Base-by-base conservation (phyloP, 2,113 vertebrate genomes). In the Rhabdornis inornatus region DNA sequence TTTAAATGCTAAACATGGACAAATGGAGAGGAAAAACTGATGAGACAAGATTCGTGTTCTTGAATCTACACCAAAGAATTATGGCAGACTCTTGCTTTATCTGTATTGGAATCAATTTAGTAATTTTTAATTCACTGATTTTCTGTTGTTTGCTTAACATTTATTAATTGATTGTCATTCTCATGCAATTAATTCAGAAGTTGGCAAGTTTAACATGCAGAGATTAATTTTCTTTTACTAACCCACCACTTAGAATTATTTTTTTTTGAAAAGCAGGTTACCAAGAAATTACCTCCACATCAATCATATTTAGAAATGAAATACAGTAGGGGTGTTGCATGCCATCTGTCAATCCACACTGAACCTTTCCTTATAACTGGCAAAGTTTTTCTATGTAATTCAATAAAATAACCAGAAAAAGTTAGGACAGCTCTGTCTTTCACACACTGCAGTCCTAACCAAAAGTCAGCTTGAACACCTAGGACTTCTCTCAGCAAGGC, bases 131-230 rank as follows among this genome's bases (percentile, higher is more conserved):
- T 97, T 97, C 97, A 97, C 95, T 52, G 83, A 97, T 96, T 97
- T 98, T 96, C 96, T 96, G 90, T 97, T 98, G 96, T 97, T 98
- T 98, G 95, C 92, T 97, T 97, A 98, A 98, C 94, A 95, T 95
- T 97, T 98, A 98, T 97, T 98, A 98, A 98, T 97, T 98, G 97
- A 98, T 97, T 97, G 84, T 91, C 97, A 95, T 85, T 93, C 57
- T 95, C 60, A 87, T 60, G 81, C 70, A 97, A 98, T 97, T 98
- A 98, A 98, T 97, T 97, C 87, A 96, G 95, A 98, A 97, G 87
- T 81, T 97, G 96, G 96, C 96, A 97, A 97, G 93, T 97, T 97
- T 97, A 98, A 95, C 35, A 33, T 52, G 95, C 89, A 97, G 70
- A 97, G 93, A 98, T 97, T 97, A 97, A 97, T 97, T 98, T 98